These are phyloP conservation scores for Paratilapia polleni DNA, from an alignment of 2,113 vertebrate genomes.

Conservation along the genomic window DNA sequence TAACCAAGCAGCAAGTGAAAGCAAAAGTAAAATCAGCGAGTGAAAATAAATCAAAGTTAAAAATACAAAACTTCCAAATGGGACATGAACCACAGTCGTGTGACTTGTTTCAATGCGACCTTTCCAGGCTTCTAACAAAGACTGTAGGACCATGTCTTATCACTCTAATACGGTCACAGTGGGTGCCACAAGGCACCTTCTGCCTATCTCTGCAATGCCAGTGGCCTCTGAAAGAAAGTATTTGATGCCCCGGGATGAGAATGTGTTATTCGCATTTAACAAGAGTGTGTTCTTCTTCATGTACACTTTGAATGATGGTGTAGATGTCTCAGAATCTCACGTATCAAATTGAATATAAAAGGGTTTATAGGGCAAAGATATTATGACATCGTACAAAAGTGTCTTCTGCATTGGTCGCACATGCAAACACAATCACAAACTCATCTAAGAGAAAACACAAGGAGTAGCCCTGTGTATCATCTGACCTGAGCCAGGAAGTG, in stretches of 20 bases:
- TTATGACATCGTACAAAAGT: not conserved
- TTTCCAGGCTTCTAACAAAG: not conserved
- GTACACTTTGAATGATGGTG: not conserved
- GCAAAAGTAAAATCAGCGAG: not conserved
- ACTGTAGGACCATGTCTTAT: too few relatives aligned
- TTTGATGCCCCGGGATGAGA: too few relatives aligned
- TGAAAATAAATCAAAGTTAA: not conserved
- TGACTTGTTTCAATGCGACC: not conserved
- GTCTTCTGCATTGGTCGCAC: not conserved
- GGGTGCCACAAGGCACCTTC: not conserved
- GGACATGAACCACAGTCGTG: not conserved
- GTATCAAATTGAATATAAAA: not conserved
- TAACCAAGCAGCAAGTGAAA: not conserved
- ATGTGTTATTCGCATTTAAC: not conserved
- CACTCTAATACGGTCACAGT: not conserved
- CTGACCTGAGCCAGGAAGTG: constrained; percentile 35
- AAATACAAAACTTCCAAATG: not conserved
- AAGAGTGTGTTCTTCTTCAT: not conserved
- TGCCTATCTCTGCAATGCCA: not conserved
- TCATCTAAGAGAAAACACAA: not conserved
- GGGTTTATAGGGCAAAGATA: not conserved
- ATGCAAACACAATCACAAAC: not conserved
- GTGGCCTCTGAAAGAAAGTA: too few relatives aligned
- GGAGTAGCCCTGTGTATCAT: not conserved
- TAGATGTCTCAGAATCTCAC: not conserved